These are phyloP conservation scores for Synanthedon tipuliformis DNA, from an alignment of 2,888 invertebrate species.

Conservation along the genomic window DNA sequence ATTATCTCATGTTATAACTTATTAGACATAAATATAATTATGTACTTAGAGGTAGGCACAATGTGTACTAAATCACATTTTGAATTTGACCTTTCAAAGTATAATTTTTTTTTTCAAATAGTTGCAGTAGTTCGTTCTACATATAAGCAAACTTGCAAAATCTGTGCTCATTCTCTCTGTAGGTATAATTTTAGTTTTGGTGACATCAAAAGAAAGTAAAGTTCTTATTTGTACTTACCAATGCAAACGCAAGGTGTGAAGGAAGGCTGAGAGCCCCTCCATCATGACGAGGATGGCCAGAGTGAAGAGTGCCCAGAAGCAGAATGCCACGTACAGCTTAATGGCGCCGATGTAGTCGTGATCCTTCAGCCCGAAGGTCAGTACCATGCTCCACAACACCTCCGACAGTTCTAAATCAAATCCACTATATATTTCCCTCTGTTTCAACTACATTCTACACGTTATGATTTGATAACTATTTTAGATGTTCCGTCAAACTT, in stretches of 20 bases:
- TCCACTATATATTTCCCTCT: background rate
- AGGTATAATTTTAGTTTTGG: too few relatives aligned
- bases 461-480: background rate
- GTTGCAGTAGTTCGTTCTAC: too few relatives aligned
- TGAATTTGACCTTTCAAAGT: too few relatives aligned
- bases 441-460: background rate
- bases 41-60: too few relatives aligned
- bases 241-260: conserved; percentile 97
- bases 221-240: conserved; percentile 71
- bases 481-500: too few relatives aligned
- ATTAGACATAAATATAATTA: too few relatives aligned
- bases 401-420: conserved; percentile 77
- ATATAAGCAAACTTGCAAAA: too few relatives aligned
- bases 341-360: conserved; percentile 78
- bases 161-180: too few relatives aligned
- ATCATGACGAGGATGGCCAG: conserved; percentile 96
- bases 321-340: conserved; percentile 85
- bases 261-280: conserved; percentile 98
- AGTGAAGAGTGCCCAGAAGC: conserved; percentile 90
- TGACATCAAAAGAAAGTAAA: too few relatives aligned
- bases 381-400: conserved; percentile 94
- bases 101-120: too few relatives aligned
- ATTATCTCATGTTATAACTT: too few relatives aligned
- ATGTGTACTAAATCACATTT: too few relatives aligned
- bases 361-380: conserved; percentile 77